phyloP scores from a whole-genome alignment of 2,797 vertebrate species.

The Mus spretus region DNA sequence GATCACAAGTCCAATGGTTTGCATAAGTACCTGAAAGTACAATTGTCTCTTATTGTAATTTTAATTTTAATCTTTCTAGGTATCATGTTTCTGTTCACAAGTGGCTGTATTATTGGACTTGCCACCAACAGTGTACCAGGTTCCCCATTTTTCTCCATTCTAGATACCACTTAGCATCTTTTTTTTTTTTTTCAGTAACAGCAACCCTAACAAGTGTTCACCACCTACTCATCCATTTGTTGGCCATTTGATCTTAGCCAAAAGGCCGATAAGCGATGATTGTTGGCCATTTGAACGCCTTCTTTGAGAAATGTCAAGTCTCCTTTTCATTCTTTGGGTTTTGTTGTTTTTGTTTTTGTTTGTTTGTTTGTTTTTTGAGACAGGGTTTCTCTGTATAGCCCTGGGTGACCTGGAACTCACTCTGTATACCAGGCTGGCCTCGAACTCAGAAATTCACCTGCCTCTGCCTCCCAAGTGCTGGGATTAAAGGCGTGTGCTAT shows the following conservation, averaged over 20 bases:
- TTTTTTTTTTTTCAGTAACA: background rate
- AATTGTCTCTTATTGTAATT: background rate
- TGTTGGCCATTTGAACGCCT: background rate
- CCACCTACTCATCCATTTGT: background rate
- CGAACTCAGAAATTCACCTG: no score
- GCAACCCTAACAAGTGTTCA: background rate
- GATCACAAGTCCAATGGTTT: background rate
- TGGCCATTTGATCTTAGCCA: no score
- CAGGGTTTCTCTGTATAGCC: no score
- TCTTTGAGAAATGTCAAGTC: background rate
- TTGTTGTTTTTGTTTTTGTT: no score
- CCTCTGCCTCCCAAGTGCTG: no score
- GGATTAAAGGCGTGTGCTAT: no score
- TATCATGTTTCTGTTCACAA: background rate
- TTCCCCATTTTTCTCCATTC: background rate
- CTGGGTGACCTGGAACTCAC: no score
- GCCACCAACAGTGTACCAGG: background rate
- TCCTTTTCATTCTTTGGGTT: background rate
- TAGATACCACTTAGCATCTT: background rate
- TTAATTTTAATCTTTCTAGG: background rate
- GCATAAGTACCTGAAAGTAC: background rate
- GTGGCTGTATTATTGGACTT: background rate
- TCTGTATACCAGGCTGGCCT: no score
- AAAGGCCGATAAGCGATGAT: no score
- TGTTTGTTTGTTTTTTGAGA: no score